Evolutionary conservation across 2,113 vertebrate species (phyloP), one percentile per base, ranked within the genome.

Genomic region (Oreamnos americanus): DNA sequence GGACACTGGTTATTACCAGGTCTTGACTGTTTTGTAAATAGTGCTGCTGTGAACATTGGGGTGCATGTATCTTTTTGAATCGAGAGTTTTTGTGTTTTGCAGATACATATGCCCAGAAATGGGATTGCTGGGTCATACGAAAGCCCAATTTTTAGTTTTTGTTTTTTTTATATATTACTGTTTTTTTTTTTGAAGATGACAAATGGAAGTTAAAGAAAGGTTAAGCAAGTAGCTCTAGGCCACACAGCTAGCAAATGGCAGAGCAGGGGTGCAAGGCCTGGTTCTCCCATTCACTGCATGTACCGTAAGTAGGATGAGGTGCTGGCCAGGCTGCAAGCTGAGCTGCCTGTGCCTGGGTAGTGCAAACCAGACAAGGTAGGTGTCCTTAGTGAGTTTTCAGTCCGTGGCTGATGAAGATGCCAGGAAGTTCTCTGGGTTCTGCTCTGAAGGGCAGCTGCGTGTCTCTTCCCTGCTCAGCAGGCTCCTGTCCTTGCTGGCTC

Each of bases 241-340:
- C 91, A 76, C 30, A 15, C 12, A 64, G 81, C 6, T 23, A 57
- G 57, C 13, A 57, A 25, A 30, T 0, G 17, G 79, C 62, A 92
- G 79, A 25, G 93, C 15, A 51, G 60, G 84, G 49, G 33, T 15
- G 95, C 33, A 23, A 58, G 28, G 79, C 23, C 47, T 1, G 12
- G 23, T 43, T 43, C 71, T 43, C 71, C 71, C 71, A 7, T 39
- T 43, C 7, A 7, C 39, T 43, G 71, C 71, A 14, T 14, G 71
- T 99, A 99, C 99, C 98, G 98, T 97, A 99, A 96, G 95, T 97
- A 99, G 97, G 95, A 99, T 95, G 85, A 99, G 98, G 91, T 99
- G 99, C 98, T 99, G 99, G 96, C 99, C 99, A 7, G 99, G 99
- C 94, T 94, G 94, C 97, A 99, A 97, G 93, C 58, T 96, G 26